Evolutionary conservation across 2,113 vertebrate genomes (phyloP).

Genomic region (Sander vitreus): DNA sequence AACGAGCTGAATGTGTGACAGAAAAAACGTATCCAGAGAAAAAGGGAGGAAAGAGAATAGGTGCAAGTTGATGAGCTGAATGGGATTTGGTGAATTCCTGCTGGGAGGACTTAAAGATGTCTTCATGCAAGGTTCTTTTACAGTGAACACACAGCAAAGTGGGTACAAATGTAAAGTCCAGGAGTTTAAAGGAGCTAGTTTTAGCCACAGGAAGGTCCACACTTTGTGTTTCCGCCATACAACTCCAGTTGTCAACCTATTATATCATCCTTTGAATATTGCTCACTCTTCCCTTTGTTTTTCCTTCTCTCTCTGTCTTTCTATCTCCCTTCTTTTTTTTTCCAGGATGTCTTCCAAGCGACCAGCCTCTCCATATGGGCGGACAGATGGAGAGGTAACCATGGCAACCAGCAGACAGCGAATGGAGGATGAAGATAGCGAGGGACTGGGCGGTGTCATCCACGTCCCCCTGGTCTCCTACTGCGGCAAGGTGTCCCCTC

Average conservation of each 20-base stretch:
- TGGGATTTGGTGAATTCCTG: constrained; percentile 21
- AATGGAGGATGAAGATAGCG: constrained; percentile 97
- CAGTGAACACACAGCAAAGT: background rate
- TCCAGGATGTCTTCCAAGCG: constrained; percentile 99
- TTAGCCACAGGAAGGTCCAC: background rate
- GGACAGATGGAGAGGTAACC: constrained; percentile 99
- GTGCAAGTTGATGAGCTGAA: constrained; percentile 32
- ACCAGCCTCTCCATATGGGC: constrained; percentile 99
- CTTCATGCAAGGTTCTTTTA: background rate
- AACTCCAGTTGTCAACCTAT: constrained; percentile 41
- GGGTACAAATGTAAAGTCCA: background rate
- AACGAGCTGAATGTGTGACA: constrained; percentile 5
- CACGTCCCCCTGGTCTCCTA: constrained; percentile 98
- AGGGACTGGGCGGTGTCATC: constrained; percentile 94
- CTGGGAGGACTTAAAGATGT: constrained; percentile 10
- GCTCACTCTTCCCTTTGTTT: constrained; percentile 66
- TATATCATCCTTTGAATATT: constrained; percentile 69
- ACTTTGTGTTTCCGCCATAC: background rate
- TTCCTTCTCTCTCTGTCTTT: constrained; percentile 71
- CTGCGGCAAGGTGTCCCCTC: constrained; percentile 93
- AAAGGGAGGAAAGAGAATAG: background rate
- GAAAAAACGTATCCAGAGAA: constrained; percentile 9
- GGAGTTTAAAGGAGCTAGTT: constrained; percentile 15
- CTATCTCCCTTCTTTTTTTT: constrained; percentile 89
- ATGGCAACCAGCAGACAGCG: constrained; percentile 99